Evolutionary conservation across 2,888 invertebrate species (phyloP), one percentile per base, ranked within the genome.

Genomic region (Choreutis nemorana): DNA sequence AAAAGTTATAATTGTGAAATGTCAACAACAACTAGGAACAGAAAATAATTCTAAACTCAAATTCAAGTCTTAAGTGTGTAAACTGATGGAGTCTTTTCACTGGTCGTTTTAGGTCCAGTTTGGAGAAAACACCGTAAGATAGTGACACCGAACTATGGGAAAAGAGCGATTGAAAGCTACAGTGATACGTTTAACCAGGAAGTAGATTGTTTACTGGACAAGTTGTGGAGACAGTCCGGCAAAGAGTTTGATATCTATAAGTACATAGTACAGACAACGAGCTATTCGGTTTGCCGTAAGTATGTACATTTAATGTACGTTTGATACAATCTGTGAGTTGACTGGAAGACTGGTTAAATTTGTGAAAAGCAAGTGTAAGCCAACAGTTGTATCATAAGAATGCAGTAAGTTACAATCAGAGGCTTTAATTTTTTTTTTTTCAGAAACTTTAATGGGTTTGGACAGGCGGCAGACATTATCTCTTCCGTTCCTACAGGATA

Each of bases 211-310:
- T 31, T 33, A 3, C 13, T 39, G 6, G 22, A 31, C 6, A 26
- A 26, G 14, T 23, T 34, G n/a, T 5, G 30, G 3, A 14, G 8
- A 2, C 12, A 10, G 4, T 15, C 28, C 6, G 2, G 1, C 7
- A 29, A 29, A 6, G 23, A 23, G 10, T 28, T 32, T 11, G 21
- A 39, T 14, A 31, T 39, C 9, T 39, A 33, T 15, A 20, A 26
- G 1, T 22, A 30, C 20, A 18, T 39, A 9, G 33, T 39, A 5
- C 23, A 22, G 3, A 21, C 29, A 6, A 36, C 39, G 10, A 39
- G 34, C 11, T 34, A 39, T 24, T 29, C 33, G 10, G 36, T 37
- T 10, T 36, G 36, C 14, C 36, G 39, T 39, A 14, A 36, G 39
- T 39, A 12, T 8, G 2, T n/a, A n/a, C n/a, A n/a, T n/a, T n/a